Conservation (phyloP, 2,797 vertebrate species). For the Peromyscus aztecus region DNA sequence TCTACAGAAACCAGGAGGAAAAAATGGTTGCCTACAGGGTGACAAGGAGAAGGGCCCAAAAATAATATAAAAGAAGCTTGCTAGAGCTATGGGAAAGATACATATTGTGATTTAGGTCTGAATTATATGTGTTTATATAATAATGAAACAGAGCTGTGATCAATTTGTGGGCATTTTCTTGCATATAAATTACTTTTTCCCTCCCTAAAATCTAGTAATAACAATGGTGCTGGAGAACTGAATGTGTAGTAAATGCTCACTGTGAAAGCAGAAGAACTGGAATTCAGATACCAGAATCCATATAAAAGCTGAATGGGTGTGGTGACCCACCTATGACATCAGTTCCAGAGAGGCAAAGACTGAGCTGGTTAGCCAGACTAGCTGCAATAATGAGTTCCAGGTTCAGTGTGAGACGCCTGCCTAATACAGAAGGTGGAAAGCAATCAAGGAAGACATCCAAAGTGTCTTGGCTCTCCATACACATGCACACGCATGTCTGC, state of each 20-base stretch:
- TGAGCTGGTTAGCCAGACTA: background rate
- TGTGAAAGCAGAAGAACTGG: background rate
- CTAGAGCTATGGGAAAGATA: background rate
- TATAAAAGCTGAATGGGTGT: background rate
- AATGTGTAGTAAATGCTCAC: background rate
- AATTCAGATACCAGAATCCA: background rate
- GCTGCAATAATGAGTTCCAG: background rate
- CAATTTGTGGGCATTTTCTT: background rate
- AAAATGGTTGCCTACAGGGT: background rate
- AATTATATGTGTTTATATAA: background rate
- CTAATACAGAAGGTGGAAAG: background rate
- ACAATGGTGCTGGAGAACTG: background rate
- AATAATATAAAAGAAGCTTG: background rate
- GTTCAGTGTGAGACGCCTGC: background rate
- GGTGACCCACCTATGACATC: background rate
- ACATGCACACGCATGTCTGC: background rate
- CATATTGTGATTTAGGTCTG: background rate
- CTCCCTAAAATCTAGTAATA: background rate
- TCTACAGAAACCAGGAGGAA: background rate
- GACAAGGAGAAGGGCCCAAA: background rate
- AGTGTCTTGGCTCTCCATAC: background rate
- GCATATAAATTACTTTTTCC: background rate
- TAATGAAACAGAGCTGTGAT: slow-evolving; percentile 6
- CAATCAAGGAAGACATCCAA: background rate
- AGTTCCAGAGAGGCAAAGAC: background rate